A percentile compares a stretch with the other conserved stretches of the same genome.
Evolutionary conservation across 1,140 invertebrate genomes (phyloP).

Genomic region (Philotrypesis tridentata): DNA sequence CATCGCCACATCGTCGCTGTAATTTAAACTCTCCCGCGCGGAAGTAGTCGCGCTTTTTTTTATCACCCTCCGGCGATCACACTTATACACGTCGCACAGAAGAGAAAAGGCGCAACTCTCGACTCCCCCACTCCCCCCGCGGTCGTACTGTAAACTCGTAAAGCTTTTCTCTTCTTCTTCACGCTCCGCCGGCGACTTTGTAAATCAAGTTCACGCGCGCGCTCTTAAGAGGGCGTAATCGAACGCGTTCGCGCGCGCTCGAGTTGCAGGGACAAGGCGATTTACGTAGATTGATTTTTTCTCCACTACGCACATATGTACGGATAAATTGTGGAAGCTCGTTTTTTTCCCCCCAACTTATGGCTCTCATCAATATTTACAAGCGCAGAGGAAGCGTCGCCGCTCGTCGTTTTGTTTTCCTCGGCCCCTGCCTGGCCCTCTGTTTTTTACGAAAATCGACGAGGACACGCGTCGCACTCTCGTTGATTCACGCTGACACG

Average conservation of each 20-base stretch:
- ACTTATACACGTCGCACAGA: neutral
- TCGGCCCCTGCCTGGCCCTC: no score
- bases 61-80: neutral
- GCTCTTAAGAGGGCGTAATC: neutral
- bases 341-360: neutral
- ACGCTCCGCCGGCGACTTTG: neutral
- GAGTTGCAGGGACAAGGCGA: neutral
- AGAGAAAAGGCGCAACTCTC: slow-evolving; percentile 14
- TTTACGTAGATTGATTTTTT: slow-evolving; percentile 34
- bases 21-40: slow-evolving; percentile 35
- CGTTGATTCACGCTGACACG: neutral
- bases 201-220: slow-evolving; percentile 7
- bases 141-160: slow-evolving; percentile 32
- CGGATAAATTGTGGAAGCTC: neutral
- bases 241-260: neutral
- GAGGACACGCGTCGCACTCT: neutral
- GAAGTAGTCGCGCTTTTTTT: slow-evolving; percentile 6
- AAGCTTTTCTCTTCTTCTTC: neutral
- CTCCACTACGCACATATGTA: neutral
- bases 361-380: slow-evolving; percentile 5
- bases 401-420: no score
- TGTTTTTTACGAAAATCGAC: neutral
- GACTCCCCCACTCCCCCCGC: slow-evolving; percentile 19
- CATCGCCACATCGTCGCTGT: slow-evolving; percentile 13
- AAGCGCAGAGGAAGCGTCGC: no score